Evolutionary conservation across 2,888 invertebrate genomes (phyloP).

Genomic region (Yponomeuta evonymella): DNA sequence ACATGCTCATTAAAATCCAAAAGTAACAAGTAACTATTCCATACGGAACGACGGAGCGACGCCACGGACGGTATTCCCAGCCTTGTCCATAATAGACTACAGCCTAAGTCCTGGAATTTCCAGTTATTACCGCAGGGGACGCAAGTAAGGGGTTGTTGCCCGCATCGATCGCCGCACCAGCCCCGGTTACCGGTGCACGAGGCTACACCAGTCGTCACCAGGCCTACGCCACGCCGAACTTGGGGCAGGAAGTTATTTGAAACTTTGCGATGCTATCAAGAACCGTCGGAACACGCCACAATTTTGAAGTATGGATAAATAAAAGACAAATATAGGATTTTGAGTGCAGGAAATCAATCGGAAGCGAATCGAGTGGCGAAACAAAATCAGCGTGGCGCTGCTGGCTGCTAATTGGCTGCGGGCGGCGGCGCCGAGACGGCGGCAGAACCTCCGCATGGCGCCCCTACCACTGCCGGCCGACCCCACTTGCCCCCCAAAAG

Average conservation of each 20-base stretch:
- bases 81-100: constrained; percentile 38
- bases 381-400: constrained; percentile 70
- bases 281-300: background rate
- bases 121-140: constrained; percentile 64
- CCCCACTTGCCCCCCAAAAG: constrained; percentile 33
- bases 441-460: constrained; percentile 73
- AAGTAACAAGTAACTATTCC: background rate
- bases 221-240: constrained; percentile 17
- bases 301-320: background rate
- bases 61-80: constrained; percentile 60
- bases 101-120: constrained; percentile 61
- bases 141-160: constrained; percentile 65
- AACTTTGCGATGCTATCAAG: constrained; percentile 6
- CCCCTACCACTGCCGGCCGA: constrained; percentile 53
- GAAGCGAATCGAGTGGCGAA: constrained; percentile 69
- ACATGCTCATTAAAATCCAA: background rate
- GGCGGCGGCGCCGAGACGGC: constrained; percentile 75
- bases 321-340: constrained; percentile 30
- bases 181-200: constrained; percentile 55
- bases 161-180: constrained; percentile 66
- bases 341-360: constrained; percentile 66
- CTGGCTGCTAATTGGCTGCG: constrained; percentile 74
- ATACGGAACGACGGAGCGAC: constrained; percentile 40
- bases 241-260: background rate
- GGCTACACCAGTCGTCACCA: constrained; percentile 53